Evolutionary conservation across 2,888 invertebrate genomes (phyloP).

Genomic region (Diarsia rubi): DNA sequence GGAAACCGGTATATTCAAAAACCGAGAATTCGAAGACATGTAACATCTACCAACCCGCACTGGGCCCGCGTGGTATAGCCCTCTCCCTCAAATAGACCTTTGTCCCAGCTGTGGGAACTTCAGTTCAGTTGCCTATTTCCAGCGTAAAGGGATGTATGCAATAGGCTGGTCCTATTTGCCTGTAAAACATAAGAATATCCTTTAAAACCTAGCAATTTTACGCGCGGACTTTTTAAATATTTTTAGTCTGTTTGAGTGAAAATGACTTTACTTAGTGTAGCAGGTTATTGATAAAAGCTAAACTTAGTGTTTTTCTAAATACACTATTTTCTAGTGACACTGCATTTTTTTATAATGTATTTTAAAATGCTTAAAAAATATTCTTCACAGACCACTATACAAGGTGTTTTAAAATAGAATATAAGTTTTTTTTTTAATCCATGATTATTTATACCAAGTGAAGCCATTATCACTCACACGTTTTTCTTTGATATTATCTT

Average conservation of each 20-base stretch:
- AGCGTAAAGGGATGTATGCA: slow-evolving; percentile 5
- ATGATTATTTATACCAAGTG: background rate
- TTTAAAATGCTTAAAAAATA: too few species aligned
- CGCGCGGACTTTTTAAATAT: slow-evolving; percentile 30
- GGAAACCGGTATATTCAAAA: background rate
- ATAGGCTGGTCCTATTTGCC: slow-evolving; percentile 41
- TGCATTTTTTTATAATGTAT: background rate
- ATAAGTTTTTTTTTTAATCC: background rate
- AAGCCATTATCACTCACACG: slow-evolving; percentile 22
- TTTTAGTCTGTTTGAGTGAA: slow-evolving; percentile 25
- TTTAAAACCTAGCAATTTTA: slow-evolving; percentile 29
- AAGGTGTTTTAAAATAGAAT: background rate
- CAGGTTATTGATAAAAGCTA: background rate
- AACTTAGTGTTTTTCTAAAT: background rate
- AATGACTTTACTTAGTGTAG: slow-evolving; percentile 6
- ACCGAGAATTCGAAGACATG: background rate
- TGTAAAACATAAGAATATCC: background rate
- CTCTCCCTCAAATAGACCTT: background rate
- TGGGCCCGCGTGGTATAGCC: background rate
- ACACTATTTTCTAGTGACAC: background rate
- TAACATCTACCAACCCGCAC: background rate
- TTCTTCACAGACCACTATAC: background rate
- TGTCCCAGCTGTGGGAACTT: background rate
- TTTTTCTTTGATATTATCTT: slow-evolving; percentile 59
- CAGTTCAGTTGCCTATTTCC: slow-evolving; percentile 10